Base-by-base conservation (phyloP, 2,888 invertebrate species). In the Drosophila hamatofila region DNA sequence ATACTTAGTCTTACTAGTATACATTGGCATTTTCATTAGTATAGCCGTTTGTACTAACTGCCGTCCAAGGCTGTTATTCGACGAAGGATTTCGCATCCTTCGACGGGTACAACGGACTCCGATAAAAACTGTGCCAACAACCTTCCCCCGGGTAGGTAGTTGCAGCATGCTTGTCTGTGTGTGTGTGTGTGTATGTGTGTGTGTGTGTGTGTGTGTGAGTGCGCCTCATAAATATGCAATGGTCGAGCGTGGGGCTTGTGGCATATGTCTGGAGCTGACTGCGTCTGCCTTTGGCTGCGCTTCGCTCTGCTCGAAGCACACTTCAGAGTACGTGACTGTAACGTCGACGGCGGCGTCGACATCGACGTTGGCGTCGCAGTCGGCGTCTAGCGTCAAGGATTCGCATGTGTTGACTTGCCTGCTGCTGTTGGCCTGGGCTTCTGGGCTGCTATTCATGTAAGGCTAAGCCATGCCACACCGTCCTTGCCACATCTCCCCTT, bases 251-350 rank as follows among this genome's bases (percentile, higher is more conserved):
- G 21, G 35, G 39, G 39, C 56, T 23, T 37, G 52, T 46, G 41
- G 39, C 27, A 48, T 51, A 46, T 59, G 62, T 68, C 63, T 63
- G 73, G 51, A 56, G 58, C 68, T 68, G 73, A 52, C 58, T 61
- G 54, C 58, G 48, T 37, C 48, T 21, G 46, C 46, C 16, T 46
- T 54, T 44, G 41, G 41, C 4, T 44, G 21, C 9, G 30, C 18
- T 25, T 16, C 16, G 56, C 37, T 42, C 78, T 57, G 55, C 76
- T 81, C 51, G 59, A 33, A 74, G 82, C 78, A 80, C 78, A 72
- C 72, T 87, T 62, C 62, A 86, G 55, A 72, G 83, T 82, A 82
- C 83, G 80, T 84, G 88, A 84, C 85, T 83, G 73, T 69, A 73
- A 61, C 75, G 54, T 72, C 51, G 60, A 49, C 64, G 60, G 61